These are phyloP conservation scores for Spinus pinus DNA, from an alignment of 2,797 vertebrate genomes.

Conservation along the genomic window DNA sequence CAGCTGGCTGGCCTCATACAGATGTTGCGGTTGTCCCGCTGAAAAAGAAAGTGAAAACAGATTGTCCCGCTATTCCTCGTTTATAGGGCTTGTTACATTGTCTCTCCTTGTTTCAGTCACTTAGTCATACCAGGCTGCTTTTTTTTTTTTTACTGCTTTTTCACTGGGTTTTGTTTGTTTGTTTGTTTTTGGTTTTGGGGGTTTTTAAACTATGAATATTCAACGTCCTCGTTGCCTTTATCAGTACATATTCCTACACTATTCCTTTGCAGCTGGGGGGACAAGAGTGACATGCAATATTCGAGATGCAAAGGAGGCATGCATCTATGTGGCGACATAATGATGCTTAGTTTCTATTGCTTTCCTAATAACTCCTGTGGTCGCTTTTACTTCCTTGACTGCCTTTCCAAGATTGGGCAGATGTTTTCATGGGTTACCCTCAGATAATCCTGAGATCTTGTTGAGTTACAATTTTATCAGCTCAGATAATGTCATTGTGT, in stretches of 20 bases:
- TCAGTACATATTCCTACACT: neutral
- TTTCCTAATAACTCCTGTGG: neutral
- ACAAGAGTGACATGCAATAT: neutral
- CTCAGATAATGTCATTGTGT: neutral
- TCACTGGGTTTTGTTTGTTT: too few species aligned
- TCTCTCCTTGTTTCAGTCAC: neutral
- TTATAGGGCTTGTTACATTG: neutral
- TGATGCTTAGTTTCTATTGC: neutral
- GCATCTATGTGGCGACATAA: neutral
- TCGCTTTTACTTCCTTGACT: neutral
- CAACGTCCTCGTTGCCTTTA: neutral
- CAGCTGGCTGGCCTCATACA: neutral
- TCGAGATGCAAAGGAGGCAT: neutral
- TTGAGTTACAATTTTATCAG: neutral
- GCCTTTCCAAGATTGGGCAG: neutral
- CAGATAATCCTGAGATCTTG: neutral
- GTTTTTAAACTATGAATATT: neutral
- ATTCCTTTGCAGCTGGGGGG: neutral
- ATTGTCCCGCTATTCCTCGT: neutral
- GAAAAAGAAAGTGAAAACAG: neutral
- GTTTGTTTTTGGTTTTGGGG: neutral
- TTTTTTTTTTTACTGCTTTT: neutral
- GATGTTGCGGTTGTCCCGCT: neutral
- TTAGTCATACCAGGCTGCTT: rapidly evolving
- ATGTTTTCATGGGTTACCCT: neutral